Percentiles rank a stretch among this genome's conserved stretches.
These are phyloP conservation scores for Montipora cactus DNA, from an alignment of 64 coral and sea anemone genomes.

Conservation along the genomic window DNA sequence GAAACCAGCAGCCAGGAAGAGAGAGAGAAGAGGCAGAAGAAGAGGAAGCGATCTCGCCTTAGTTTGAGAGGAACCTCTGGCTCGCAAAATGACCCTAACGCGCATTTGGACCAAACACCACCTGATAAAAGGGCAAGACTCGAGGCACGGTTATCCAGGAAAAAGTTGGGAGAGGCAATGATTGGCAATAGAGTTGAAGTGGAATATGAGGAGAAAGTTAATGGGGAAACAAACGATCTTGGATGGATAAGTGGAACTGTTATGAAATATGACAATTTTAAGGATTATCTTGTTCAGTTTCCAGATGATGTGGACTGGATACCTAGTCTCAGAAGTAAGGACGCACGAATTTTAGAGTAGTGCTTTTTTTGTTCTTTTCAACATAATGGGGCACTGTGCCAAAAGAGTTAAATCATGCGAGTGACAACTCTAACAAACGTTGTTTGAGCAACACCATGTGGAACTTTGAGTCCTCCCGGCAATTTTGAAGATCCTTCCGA, in stretches of 20 bases:
- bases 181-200: conserved; percentile 29
- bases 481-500: too few relatives aligned
- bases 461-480: too few relatives aligned
- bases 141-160: background rate
- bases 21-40: background rate
- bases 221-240: conserved; percentile 18
- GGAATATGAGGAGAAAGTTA: conserved; percentile 39
- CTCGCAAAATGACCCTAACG: background rate
- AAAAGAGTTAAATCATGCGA: too few relatives aligned
- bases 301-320: conserved; percentile 18
- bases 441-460: too few relatives aligned
- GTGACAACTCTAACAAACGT: too few relatives aligned
- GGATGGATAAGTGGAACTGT: conserved; percentile 36
- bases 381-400: too few relatives aligned
- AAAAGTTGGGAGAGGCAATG: conserved; percentile 27
- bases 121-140: conserved; percentile 29
- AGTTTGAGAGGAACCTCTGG: background rate
- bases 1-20: background rate
- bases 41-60: background rate
- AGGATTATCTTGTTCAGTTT: conserved; percentile 52
- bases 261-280: conserved; percentile 44
- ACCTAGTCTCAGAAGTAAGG: background rate
- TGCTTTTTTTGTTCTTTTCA: too few relatives aligned
- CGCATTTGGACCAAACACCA: conserved; percentile 22
- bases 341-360: background rate